Evolutionary conservation across 2,113 vertebrate genomes (phyloP), one percentile per base, ranked within the genome.

Genomic region (Haplochromis burtoni): DNA sequence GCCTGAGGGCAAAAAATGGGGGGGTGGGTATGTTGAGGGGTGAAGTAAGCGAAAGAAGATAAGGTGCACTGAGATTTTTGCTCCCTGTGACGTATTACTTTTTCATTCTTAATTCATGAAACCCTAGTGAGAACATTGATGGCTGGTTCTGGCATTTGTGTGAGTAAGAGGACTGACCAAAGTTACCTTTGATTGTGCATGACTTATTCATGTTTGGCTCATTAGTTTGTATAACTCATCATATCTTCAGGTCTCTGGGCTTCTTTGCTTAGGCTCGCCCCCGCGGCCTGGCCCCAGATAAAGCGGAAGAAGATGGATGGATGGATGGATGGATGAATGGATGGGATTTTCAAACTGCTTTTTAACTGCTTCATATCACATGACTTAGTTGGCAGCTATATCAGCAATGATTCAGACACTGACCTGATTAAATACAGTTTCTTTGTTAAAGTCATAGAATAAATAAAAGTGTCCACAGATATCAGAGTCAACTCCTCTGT

Each of bases 21-120:
- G 17, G 17, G 53, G 35, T 42, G 42, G 82, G 35, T 40, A 49
- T 11, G 6, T 40, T 38, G 14, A 59, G 38, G 59, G 85, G 53
- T 31, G 84, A 89, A 86, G 85, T 71, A 83, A 87, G 89, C 81
- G 35, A 59, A 82, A 81, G 90, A 93, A 89, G 85, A 90, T 80
- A 82, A 84, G 88, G 82, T 71, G 91, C 91, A 19, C 51, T 81
- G 91, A 90, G 91, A 85, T 51, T 89, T 89, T 88, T 61, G 63
- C 90, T 92, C 94, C 94, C 93, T 92, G 82, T 96, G 96, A 96
- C 93, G 94, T 96, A 88, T 45, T 82, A 82, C 57, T 76, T 87
- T 88, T 92, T 96, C 95, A 96, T 96, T 87, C 93, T 93, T 96
- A 94, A 96, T 96, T 96, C 94, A 96, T 94, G 89, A 87, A 2